A percentile compares a stretch with the other conserved stretches of the same genome.
Conservation (phyloP, 2,797 vertebrate species). For the Semotilus atromaculatus region DNA sequence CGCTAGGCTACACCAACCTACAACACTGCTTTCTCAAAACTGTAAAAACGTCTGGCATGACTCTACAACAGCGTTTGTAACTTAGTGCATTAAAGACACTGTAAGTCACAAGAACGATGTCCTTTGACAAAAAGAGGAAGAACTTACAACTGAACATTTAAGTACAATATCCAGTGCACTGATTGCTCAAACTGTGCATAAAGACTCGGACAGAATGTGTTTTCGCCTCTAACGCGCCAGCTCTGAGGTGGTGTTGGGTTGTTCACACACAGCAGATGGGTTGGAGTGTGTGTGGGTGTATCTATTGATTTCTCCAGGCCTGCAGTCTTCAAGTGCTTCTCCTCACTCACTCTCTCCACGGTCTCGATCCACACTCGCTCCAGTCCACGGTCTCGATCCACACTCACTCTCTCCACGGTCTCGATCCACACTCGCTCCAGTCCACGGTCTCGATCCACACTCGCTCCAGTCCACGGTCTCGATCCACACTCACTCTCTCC, state of each 20-base stretch:
- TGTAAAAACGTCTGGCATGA: not conserved
- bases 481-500: slow-evolving; percentile 33
- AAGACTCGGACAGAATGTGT: slow-evolving; percentile 42
- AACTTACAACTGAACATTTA: slow-evolving; percentile 1
- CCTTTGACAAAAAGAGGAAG: not conserved
- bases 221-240: slow-evolving; percentile 20
- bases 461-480: too few relatives aligned
- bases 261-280: slow-evolving; percentile 57
- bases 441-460: slow-evolving; percentile 56
- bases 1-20: not conserved
- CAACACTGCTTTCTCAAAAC: not conserved
- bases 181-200: slow-evolving; percentile 49
- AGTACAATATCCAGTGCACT: not conserved
- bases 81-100: not conserved
- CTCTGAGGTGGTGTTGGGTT: slow-evolving; percentile 41
- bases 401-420: slow-evolving; percentile 26
- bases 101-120: not conserved
- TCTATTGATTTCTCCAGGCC: slow-evolving; percentile 62
- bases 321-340: slow-evolving; percentile 30
- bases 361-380: slow-evolving; percentile 31
- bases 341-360: slow-evolving; percentile 28
- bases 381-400: slow-evolving; percentile 52
- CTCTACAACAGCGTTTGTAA: not conserved
- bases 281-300: slow-evolving; percentile 55
- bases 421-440: slow-evolving; percentile 20